Conservation (phyloP, 1,140 invertebrate genomes). For the Anoplolepis gracilipes region DNA sequence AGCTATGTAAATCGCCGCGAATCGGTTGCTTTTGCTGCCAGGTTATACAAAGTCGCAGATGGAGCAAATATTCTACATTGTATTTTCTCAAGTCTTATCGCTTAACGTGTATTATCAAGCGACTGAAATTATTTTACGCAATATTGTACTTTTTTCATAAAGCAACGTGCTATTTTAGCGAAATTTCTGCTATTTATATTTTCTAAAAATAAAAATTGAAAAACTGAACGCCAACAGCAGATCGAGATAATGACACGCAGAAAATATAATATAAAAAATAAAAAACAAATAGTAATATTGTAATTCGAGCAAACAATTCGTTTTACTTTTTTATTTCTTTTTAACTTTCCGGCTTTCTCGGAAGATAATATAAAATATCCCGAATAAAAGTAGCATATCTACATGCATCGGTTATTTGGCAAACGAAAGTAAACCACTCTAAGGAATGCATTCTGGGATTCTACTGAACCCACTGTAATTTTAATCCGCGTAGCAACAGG, state of each 20-base stretch:
- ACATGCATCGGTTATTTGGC: neutral
- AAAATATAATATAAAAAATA: neutral
- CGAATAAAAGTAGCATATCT: neutral
- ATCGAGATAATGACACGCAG: neutral
- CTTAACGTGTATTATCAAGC: neutral
- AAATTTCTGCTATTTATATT: neutral
- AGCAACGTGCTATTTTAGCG: neutral
- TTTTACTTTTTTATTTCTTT: neutral
- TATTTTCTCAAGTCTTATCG: conserved; percentile 5
- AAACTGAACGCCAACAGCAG: neutral
- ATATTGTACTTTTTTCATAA: neutral
- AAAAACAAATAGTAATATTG: conserved; percentile 4
- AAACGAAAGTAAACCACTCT: neutral
- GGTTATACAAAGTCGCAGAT: conserved; percentile 2
- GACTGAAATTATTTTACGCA: conserved; percentile 16
- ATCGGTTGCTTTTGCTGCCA: neutral
- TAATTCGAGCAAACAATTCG: neutral
- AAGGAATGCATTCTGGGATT: conserved; percentile 23
- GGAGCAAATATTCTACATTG: conserved; percentile 3
- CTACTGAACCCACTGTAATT: conserved; percentile 38
- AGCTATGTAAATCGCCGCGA: conserved; percentile 30
- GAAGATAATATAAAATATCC: neutral
- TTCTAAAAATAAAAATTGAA: neutral
- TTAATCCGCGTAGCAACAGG: conserved; percentile 50
- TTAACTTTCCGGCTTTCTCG: neutral